phyloP scores from a whole-genome alignment of 2,888 invertebrate species.

The Orthosia incerta region DNA sequence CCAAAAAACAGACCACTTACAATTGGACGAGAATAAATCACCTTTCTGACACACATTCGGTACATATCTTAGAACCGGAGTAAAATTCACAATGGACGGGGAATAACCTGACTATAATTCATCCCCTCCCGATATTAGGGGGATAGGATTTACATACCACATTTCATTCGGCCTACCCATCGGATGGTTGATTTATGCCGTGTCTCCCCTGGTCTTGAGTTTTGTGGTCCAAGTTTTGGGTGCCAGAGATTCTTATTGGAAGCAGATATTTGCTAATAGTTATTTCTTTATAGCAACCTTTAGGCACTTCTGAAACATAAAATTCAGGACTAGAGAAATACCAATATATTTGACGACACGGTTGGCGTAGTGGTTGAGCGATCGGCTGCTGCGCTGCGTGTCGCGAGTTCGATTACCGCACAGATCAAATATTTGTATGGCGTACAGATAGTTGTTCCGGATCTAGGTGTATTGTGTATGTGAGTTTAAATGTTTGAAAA shows the following conservation, averaged over 20 bases:
- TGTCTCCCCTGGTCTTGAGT: conserved; percentile 71
- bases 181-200: conserved; percentile 80
- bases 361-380: too few relatives aligned
- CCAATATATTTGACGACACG: too few relatives aligned
- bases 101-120: conserved; percentile 80
- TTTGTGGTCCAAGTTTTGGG: conserved; percentile 44
- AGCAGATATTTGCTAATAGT: not conserved
- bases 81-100: conserved; percentile 72
- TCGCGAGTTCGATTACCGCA: too few relatives aligned
- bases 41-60: conserved; percentile 52
- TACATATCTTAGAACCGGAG: conserved; percentile 59
- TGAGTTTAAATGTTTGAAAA: too few relatives aligned
- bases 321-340: too few relatives aligned
- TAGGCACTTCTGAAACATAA: too few relatives aligned
- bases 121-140: conserved; percentile 77
- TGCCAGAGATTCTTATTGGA: conserved; percentile 10
- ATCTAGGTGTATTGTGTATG: too few relatives aligned
- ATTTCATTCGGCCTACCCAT: conserved; percentile 77
- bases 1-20: conserved; percentile 54
- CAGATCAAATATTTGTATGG: too few relatives aligned
- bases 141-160: conserved; percentile 81
- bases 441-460: too few relatives aligned
- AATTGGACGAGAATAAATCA: conserved; percentile 61
- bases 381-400: too few relatives aligned
- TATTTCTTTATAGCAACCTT: too few relatives aligned